Evolutionary conservation across 2,797 vertebrate genomes (phyloP).

Genomic region (Pelochelys cantorii): DNA sequence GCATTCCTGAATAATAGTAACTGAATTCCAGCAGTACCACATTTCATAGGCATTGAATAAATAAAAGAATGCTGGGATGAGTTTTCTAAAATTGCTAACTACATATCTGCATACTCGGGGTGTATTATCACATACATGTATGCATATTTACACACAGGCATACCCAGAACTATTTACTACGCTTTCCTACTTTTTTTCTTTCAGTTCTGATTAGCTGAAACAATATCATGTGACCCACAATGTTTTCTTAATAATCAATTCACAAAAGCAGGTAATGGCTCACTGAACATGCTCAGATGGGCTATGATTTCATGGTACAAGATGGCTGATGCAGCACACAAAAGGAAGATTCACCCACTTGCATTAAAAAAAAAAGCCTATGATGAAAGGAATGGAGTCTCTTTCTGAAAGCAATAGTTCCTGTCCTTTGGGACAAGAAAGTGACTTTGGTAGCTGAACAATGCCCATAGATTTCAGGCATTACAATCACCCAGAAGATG

Average conservation of each 20-base stretch:
- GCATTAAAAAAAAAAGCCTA: background rate
- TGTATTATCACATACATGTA: background rate
- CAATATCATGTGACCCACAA: background rate
- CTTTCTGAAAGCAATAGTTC: conserved; percentile 1
- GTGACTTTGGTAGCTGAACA: background rate
- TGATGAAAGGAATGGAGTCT: background rate
- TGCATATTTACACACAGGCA: background rate
- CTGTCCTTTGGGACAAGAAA: background rate
- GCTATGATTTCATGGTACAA: conserved; percentile 3
- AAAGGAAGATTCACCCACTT: background rate
- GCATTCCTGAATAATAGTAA: background rate
- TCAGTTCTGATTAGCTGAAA: conserved; percentile 33
- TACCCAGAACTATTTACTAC: background rate
- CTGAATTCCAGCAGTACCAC: background rate
- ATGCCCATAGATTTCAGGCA: background rate
- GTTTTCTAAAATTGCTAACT: background rate
- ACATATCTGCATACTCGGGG: background rate
- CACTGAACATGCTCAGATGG: conserved; percentile 7
- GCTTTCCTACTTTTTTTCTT: background rate
- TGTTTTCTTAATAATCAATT: conserved; percentile 30
- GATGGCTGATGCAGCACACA: background rate
- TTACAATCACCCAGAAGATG: accelerated
- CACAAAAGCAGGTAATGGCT: conserved; percentile 16
- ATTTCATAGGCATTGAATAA: background rate
- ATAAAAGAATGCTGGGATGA: background rate